phyloP scores from a whole-genome alignment of 2,888 invertebrate genomes.

The Orchesella flavescens region DNA sequence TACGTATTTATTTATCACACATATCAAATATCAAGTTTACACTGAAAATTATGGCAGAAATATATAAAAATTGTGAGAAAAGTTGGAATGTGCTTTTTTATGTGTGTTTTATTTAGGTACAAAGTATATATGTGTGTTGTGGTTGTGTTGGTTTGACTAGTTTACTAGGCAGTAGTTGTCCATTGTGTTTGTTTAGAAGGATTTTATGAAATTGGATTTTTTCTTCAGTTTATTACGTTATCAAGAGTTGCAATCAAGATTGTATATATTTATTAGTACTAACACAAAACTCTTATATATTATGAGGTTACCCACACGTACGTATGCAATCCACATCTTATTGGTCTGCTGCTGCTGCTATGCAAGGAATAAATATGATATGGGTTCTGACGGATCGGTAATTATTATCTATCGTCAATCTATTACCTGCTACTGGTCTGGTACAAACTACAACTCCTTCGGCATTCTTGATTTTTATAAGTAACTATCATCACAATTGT shows the following conservation, averaged over 20 bases:
- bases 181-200: conserved; percentile 35
- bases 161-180: background rate
- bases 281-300: background rate
- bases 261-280: conserved; percentile 1
- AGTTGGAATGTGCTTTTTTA: too few relatives aligned
- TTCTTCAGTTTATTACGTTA: conserved; percentile 21
- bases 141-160: too few relatives aligned
- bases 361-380: conserved; percentile 3
- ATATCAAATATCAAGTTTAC: too few relatives aligned
- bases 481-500: conserved; percentile 13
- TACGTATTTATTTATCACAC: too few relatives aligned
- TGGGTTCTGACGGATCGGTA: conserved; percentile 54
- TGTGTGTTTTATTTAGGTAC: too few relatives aligned
- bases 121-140: too few relatives aligned
- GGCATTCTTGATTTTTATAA: conserved; percentile 47
- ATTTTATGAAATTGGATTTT: conserved; percentile 41
- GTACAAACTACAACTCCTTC: conserved; percentile 20
- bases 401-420: conserved; percentile 62
- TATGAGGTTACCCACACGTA: background rate
- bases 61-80: too few relatives aligned
- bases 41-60: too few relatives aligned
- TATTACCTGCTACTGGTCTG: conserved; percentile 47
- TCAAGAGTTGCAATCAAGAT: conserved; percentile 45
- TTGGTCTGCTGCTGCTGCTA: background rate
- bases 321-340: background rate